Percentiles rank a stretch among this genome's conserved stretches.
Evolutionary conservation across 2,888 invertebrate genomes (phyloP).

Genomic region (Carcina quercana): DNA sequence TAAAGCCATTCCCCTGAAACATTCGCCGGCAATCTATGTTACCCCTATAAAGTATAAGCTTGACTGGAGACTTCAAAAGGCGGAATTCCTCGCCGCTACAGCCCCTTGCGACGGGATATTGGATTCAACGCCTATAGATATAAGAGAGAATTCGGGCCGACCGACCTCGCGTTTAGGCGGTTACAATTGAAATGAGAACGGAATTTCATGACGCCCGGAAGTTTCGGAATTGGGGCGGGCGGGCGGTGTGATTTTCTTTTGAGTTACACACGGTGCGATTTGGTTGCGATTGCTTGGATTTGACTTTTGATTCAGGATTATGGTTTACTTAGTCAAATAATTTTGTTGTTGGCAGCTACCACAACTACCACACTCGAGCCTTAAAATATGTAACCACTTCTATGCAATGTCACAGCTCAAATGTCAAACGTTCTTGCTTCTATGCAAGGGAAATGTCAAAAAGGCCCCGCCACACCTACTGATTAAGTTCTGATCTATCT

Average conservation of each 20-base stretch:
- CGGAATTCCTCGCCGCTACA: neutral
- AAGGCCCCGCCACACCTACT: too few species aligned
- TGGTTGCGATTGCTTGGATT: neutral
- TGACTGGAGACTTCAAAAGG: neutral
- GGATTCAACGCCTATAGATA: neutral
- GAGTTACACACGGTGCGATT: neutral
- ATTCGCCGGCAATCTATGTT: neutral
- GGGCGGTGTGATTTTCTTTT: conserved; percentile 5
- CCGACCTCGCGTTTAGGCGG: neutral
- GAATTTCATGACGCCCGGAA: conserved; percentile 6
- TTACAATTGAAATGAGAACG: conserved; percentile 4
- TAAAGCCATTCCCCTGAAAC: too few species aligned
- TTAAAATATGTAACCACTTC: too few species aligned
- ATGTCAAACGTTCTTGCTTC: too few species aligned
- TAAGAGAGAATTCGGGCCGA: conserved; percentile 1
- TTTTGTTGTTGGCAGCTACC: too few species aligned
- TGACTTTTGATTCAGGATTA: too few species aligned
- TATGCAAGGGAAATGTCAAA: too few species aligned
- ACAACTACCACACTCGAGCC: too few species aligned
- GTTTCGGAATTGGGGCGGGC: conserved; percentile 10
- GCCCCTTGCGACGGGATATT: neutral
- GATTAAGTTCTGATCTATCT: too few species aligned
- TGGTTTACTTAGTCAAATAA: too few species aligned
- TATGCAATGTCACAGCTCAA: too few species aligned
- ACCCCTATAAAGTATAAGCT: neutral